These are phyloP conservation scores for Microcebus tavaratra DNA, from an alignment of 2,113 vertebrate species.

Conservation along the genomic window DNA sequence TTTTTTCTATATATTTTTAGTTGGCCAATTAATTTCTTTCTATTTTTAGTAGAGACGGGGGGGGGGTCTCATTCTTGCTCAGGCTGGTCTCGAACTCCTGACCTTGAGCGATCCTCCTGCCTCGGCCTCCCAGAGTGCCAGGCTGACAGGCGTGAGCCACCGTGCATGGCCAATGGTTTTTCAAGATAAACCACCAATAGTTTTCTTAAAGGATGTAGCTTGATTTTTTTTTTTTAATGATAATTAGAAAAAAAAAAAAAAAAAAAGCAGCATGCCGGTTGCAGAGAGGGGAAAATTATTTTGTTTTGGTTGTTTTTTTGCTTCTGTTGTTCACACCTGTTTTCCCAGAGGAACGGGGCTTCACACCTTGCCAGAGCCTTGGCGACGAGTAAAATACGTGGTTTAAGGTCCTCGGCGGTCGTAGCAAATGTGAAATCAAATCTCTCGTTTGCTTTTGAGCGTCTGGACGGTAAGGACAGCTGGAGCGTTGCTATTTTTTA, in stretches of 20 bases:
- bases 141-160: too few relatives aligned
- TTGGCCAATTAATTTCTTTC: too few relatives aligned
- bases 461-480: conserved; percentile 72
- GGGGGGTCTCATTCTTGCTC: too few relatives aligned
- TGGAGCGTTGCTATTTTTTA: conserved; percentile 84
- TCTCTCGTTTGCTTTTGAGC: conserved; percentile 37
- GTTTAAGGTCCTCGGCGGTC: conserved; percentile 27
- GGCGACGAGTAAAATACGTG: conserved; percentile 33
- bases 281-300: neutral
- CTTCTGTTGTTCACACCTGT: conserved; percentile 70
- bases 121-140: too few relatives aligned
- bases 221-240: neutral
- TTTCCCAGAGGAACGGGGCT: conserved; percentile 59
- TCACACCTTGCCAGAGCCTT: conserved; percentile 45
- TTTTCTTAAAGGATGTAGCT: neutral
- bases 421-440: conserved; percentile 48
- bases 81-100: too few relatives aligned
- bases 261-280: neutral
- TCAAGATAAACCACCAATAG: neutral
- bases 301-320: conserved; percentile 57
- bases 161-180: neutral
- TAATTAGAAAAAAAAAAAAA: conserved; percentile 27
- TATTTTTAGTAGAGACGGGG: too few relatives aligned
- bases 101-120: too few relatives aligned
- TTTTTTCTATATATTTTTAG: too few relatives aligned